Evolutionary conservation across 2,113 vertebrate genomes (phyloP).

Genomic region (Pungitius pungitius): DNA sequence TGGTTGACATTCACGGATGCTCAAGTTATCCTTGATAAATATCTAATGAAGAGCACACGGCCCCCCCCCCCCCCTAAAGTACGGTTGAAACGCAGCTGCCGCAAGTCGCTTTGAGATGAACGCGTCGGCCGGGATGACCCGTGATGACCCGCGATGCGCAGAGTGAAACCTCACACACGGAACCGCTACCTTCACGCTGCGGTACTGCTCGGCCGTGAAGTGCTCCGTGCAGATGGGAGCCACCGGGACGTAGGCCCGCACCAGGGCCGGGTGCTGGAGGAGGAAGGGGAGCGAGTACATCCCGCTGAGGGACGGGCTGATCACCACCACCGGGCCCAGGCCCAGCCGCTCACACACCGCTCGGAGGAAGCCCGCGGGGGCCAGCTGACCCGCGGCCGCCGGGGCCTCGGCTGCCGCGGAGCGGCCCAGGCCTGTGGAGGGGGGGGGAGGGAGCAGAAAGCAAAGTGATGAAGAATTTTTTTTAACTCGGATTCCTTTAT

Average conservation of each 20-base stretch:
- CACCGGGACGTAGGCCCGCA: conserved; percentile 90
- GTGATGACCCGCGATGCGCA: too few relatives aligned
- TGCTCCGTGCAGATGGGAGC: conserved; percentile 97
- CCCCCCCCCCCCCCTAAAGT: too few relatives aligned
- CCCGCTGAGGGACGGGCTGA: conserved; percentile 96
- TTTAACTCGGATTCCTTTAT: too few relatives aligned
- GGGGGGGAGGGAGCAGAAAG: neutral
- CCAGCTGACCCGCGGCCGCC: conserved; percentile 82
- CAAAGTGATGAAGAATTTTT: neutral
- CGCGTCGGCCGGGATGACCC: too few relatives aligned
- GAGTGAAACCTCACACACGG: neutral
- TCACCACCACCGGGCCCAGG: conserved; percentile 84
- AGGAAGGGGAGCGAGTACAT: conserved; percentile 97
- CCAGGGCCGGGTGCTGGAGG: conserved; percentile 79
- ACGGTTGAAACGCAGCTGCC: too few relatives aligned
- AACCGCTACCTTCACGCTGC: conserved; percentile 84
- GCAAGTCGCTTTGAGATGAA: too few relatives aligned
- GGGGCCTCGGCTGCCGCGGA: conserved; percentile 86
- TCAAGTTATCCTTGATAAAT: conserved; percentile 22
- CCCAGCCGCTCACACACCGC: conserved; percentile 83
- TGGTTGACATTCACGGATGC: conserved; percentile 42
- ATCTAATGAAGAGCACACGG: conserved; percentile 12
- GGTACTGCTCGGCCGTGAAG: conserved; percentile 84
- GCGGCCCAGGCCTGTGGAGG: conserved; percentile 84
- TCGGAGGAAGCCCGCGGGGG: conserved; percentile 84